Percentiles rank a stretch among this genome's conserved stretches.
Evolutionary conservation across 2,888 invertebrate genomes (phyloP).

Genomic region (Rapana venosa): DNA sequence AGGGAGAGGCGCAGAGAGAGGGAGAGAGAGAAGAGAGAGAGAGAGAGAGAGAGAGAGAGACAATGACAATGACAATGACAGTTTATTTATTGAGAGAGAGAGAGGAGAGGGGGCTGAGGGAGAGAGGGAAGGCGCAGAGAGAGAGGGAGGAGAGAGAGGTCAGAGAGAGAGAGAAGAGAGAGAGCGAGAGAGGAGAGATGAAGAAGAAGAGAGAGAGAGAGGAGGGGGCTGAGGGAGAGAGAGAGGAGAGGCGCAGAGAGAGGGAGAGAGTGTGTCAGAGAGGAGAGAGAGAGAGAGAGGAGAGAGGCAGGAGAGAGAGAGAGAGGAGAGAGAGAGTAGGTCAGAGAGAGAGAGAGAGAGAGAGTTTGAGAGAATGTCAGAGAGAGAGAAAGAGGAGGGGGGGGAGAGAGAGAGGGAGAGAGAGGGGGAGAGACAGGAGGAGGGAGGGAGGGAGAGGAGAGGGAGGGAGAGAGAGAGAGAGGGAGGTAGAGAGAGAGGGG

Average conservation of each 20-base stretch:
- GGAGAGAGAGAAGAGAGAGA: conserved; percentile 3
- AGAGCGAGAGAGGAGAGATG: too few species aligned
- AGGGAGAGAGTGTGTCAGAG: too few species aligned
- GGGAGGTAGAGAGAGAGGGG: not conserved
- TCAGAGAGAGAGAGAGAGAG: not conserved
- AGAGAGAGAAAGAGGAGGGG: not conserved
- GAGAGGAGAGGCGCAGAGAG: too few species aligned
- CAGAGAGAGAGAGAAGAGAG: not conserved
- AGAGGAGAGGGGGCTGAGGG: too few species aligned
- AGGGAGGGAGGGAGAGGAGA: not conserved
- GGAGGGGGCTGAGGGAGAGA: too few species aligned
- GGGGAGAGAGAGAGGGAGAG: not conserved
- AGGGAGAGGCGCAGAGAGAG: not conserved
- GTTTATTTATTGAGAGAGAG: too few species aligned
- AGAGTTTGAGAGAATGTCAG: not conserved
- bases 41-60: conserved; percentile 16
- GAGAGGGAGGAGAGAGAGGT: too few species aligned
- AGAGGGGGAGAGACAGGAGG: not conserved
- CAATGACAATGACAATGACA: not conserved
- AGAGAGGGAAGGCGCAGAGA: too few species aligned
- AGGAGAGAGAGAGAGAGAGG: too few species aligned
- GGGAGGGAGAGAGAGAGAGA: not conserved
- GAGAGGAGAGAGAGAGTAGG: not conserved
- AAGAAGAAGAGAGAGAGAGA: too few species aligned
- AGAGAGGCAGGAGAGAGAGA: too few species aligned